phyloP scores from a whole-genome alignment of 2,113 vertebrate genomes.

The Platanista minor region DNA sequence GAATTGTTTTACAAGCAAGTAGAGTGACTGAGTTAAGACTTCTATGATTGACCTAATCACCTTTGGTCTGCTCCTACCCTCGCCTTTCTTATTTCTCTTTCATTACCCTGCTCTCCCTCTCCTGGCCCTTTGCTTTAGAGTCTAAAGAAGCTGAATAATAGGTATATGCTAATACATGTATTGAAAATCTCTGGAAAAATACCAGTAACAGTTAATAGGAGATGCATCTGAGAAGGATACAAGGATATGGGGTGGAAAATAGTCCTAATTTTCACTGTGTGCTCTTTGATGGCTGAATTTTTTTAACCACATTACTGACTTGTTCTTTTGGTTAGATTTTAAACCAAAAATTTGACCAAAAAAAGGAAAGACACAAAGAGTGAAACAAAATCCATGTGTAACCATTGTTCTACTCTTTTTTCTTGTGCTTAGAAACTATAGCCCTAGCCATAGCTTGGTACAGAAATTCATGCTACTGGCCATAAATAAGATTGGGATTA shows the following conservation, averaged over 20 bases:
- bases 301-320: neutral
- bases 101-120: neutral
- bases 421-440: neutral
- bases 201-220: neutral
- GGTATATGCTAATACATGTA: neutral
- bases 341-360: neutral
- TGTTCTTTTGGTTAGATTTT: neutral
- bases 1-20: constrained; percentile 14
- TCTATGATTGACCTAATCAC: neutral
- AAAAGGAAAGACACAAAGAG: neutral
- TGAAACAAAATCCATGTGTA: neutral
- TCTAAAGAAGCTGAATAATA: neutral
- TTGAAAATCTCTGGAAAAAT: neutral
- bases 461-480: neutral
- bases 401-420: neutral
- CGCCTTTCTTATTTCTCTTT: neutral
- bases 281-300: neutral
- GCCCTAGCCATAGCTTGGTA: neutral
- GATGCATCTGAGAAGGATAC: neutral
- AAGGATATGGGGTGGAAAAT: neutral
- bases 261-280: constrained; percentile 3
- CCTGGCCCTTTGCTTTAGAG: neutral
- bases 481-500: constrained; percentile 12
- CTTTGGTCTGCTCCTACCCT: neutral
- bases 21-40: neutral